phyloP scores from a whole-genome alignment of 53 echinoderm and acorn worm genomes.

The Apostichopus leukothele region DNA sequence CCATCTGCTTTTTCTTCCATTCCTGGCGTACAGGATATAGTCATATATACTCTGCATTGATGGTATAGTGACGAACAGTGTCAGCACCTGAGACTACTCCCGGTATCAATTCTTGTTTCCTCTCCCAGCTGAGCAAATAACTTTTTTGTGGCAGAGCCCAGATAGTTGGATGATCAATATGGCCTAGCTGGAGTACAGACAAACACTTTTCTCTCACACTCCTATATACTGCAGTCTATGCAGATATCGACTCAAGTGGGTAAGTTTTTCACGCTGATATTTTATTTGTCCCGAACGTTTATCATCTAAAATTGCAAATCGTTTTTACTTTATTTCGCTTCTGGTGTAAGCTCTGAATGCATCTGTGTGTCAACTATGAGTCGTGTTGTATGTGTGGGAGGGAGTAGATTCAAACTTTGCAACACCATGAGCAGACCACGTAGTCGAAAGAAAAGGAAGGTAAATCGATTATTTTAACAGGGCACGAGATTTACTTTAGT shows the following conservation, averaged over 20 bases:
- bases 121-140: background rate
- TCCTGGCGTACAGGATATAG: too few species aligned
- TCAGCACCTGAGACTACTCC: background rate
- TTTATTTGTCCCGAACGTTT: background rate
- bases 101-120: background rate
- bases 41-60: background rate
- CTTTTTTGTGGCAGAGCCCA: background rate
- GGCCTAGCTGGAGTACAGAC: background rate
- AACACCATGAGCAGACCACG: background rate
- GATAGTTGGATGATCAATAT: background rate
- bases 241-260: background rate
- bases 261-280: background rate
- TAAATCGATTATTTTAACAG: background rate
- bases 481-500: too few species aligned
- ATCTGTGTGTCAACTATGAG: background rate
- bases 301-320: too few species aligned
- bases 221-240: background rate
- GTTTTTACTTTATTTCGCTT: too few species aligned
- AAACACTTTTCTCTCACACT: background rate
- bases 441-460: background rate
- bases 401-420: background rate
- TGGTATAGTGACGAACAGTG: background rate
- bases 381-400: slow-evolving; percentile 9
- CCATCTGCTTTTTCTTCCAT: too few species aligned
- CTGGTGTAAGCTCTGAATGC: too few species aligned